A percentile compares a stretch with the other conserved stretches of the same genome.
These are phyloP conservation scores for Chloroclystis v-ata DNA, from an alignment of 2,888 invertebrate genomes.

Conservation along the genomic window DNA sequence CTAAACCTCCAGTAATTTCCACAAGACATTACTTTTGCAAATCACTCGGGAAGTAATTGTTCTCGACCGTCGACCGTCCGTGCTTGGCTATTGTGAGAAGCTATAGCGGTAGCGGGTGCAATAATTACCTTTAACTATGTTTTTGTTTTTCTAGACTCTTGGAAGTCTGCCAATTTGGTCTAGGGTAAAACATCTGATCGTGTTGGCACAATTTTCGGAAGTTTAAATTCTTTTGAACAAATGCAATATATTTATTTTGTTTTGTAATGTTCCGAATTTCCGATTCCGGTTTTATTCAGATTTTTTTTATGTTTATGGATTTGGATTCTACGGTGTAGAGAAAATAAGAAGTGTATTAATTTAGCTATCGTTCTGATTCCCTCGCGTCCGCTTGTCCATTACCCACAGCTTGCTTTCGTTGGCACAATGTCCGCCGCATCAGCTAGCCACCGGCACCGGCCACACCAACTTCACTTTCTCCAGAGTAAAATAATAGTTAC, in stretches of 20 bases:
- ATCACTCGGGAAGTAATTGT: constrained; percentile 22
- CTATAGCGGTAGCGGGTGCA: background rate
- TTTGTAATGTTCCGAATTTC: no score
- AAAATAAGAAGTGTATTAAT: no score
- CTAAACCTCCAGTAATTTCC: constrained; percentile 18
- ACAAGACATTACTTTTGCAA: constrained; percentile 21
- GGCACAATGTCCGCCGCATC: constrained; percentile 22
- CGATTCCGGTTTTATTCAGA: no score
- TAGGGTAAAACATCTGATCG: background rate
- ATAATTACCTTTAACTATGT: background rate
- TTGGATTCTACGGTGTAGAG: no score
- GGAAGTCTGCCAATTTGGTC: background rate
- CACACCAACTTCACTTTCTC: constrained; percentile 49
- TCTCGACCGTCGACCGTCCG: constrained; percentile 20
- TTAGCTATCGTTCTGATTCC: background rate
- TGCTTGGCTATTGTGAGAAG: constrained; percentile 5
- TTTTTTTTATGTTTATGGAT: no score
- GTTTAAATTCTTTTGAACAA: no score
- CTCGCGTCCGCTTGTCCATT: background rate
- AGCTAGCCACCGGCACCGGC: constrained; percentile 16
- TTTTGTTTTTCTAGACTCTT: background rate
- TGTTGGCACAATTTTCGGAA: no score
- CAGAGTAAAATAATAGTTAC: constrained; percentile 52
- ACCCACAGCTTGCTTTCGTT: constrained; percentile 9
- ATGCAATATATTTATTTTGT: no score